Evolutionary conservation across 2,888 invertebrate species (phyloP).

Genomic region (Ochropleura leucogaster): DNA sequence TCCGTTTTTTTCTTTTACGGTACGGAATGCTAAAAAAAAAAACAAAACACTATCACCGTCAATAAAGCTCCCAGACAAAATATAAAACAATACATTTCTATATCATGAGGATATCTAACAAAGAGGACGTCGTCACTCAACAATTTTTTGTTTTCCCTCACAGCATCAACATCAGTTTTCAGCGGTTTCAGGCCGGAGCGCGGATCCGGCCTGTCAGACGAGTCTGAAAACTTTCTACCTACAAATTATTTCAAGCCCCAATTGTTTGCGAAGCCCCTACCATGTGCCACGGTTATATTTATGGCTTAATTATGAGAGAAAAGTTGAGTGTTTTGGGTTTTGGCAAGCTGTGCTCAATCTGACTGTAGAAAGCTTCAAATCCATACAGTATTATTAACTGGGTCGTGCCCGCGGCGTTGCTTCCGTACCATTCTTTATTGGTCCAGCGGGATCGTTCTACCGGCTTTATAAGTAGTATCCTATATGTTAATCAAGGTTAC

Average conservation of each 20-base stretch:
- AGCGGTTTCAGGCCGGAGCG: conserved; percentile 46
- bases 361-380: neutral
- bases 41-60: neutral
- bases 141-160: conserved; percentile 40
- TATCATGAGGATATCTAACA: conserved; percentile 10
- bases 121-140: conserved; percentile 29
- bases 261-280: conserved; percentile 60
- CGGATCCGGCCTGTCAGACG: conserved; percentile 67
- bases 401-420: too few species aligned
- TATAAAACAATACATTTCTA: neutral
- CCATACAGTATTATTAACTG: neutral
- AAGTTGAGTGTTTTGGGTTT: conserved; percentile 36
- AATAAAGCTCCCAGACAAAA: neutral
- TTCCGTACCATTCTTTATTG: too few species aligned
- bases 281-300: conserved; percentile 37
- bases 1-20: too few species aligned
- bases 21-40: neutral
- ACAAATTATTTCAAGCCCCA: conserved; percentile 73
- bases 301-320: conserved; percentile 40
- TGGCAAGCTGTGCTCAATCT: conserved; percentile 1
- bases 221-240: conserved; percentile 71
- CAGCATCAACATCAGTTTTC: conserved; percentile 56
- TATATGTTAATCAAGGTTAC: too few species aligned
- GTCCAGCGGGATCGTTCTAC: too few species aligned
- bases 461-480: too few species aligned